Percentiles rank a stretch among this genome's conserved stretches.
phyloP scores from a whole-genome alignment of 1,140 invertebrate genomes.

The Procambarus clarkii region DNA sequence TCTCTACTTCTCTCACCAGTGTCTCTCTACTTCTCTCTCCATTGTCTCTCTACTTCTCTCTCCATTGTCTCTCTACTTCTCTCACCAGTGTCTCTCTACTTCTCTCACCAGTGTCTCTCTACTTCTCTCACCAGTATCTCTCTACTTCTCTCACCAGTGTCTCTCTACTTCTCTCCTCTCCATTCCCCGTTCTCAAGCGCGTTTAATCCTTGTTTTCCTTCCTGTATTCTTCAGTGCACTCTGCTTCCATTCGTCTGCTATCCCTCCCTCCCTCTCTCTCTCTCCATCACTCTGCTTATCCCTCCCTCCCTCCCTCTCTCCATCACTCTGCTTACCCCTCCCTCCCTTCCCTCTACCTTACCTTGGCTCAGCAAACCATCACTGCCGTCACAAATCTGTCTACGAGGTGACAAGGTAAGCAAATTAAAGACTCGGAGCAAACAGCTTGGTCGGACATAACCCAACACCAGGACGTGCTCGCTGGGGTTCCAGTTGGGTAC shows the following conservation, averaged over 20 bases:
- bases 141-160: background rate
- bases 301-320: background rate
- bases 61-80: no score
- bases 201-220: no score
- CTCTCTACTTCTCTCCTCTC: background rate
- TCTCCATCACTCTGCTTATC: background rate
- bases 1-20: no score
- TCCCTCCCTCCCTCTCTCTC: slow-evolving; percentile 3
- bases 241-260: background rate
- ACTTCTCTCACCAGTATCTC: no score
- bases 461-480: slow-evolving; percentile 39
- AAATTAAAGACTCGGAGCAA: slow-evolving; percentile 52
- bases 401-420: slow-evolving; percentile 55
- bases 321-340: background rate
- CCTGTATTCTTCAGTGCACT: no score
- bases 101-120: no score
- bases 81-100: no score
- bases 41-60: no score
- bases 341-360: background rate
- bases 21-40: no score
- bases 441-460: slow-evolving; percentile 48
- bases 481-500: background rate
- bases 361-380: slow-evolving; percentile 40
- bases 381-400: slow-evolving; percentile 51
- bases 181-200: background rate